Conservation (phyloP, 2,797 vertebrate species). For the Podargus strigoides region DNA sequence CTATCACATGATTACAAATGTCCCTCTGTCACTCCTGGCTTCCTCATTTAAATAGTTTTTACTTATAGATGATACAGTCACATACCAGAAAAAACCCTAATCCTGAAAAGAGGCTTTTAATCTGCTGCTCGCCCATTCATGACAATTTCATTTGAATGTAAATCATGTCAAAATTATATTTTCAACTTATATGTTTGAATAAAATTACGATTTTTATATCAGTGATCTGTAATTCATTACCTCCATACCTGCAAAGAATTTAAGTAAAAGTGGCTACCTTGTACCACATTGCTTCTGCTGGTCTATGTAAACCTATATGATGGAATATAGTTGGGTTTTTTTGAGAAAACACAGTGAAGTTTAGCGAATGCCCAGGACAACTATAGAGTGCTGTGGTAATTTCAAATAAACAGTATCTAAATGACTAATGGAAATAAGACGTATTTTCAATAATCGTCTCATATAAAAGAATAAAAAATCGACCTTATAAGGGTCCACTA, state of each 20-base stretch:
- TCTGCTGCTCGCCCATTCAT: neutral
- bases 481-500: neutral
- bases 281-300: neutral
- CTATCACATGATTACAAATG: neutral
- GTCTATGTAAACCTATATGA: neutral
- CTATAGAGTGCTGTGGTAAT: neutral
- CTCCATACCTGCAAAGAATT: neutral
- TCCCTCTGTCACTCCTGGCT: neutral
- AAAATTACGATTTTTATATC: neutral
- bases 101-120: neutral
- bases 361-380: neutral
- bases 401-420: neutral
- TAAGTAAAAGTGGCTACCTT: neutral
- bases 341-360: neutral
- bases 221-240: neutral
- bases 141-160: neutral
- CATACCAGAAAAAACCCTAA: neutral
- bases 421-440: neutral
- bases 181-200: neutral
- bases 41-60: neutral
- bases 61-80: neutral
- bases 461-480: neutral
- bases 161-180: neutral
- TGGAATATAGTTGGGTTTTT: neutral
- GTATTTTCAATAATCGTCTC: neutral